phyloP scores from a whole-genome alignment of 1,140 invertebrate genomes.

The Oncopodura yosiiana region DNA sequence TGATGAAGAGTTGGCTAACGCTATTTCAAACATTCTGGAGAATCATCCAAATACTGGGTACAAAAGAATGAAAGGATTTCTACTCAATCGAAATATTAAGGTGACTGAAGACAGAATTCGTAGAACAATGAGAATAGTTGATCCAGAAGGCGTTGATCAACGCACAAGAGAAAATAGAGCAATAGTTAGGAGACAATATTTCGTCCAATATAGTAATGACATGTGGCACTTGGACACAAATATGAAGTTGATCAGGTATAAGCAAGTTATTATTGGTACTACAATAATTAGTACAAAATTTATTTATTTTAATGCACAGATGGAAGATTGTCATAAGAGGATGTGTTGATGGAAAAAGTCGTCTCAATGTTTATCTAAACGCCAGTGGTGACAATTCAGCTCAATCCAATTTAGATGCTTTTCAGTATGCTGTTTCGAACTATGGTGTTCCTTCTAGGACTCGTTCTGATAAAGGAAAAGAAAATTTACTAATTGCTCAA shows the following conservation, averaged over 20 bases:
- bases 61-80: constrained; percentile 25
- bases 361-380: not conserved
- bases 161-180: constrained; percentile 10
- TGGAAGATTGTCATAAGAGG: constrained; percentile 13
- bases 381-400: constrained; percentile 9
- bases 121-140: constrained; percentile 8
- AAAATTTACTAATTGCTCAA: constrained; percentile 17
- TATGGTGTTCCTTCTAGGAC: constrained; percentile 4
- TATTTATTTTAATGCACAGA: not conserved
- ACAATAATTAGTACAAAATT: not conserved
- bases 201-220: constrained; percentile 11
- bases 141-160: constrained; percentile 18
- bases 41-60: constrained; percentile 21
- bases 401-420: constrained; percentile 1
- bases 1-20: not conserved
- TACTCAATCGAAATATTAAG: not conserved
- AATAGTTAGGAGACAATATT: constrained; percentile 15
- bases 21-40: not conserved
- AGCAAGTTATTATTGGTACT: not conserved
- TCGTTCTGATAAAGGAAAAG: constrained; percentile 23
- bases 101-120: constrained; percentile 7
- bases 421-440: not conserved
- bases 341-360: constrained; percentile 10
- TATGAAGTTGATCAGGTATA: constrained; percentile 19
- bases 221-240: constrained; percentile 26